Evolutionary conservation across 2,888 invertebrate genomes (phyloP).

Genomic region (Pasiphila rectangulata): DNA sequence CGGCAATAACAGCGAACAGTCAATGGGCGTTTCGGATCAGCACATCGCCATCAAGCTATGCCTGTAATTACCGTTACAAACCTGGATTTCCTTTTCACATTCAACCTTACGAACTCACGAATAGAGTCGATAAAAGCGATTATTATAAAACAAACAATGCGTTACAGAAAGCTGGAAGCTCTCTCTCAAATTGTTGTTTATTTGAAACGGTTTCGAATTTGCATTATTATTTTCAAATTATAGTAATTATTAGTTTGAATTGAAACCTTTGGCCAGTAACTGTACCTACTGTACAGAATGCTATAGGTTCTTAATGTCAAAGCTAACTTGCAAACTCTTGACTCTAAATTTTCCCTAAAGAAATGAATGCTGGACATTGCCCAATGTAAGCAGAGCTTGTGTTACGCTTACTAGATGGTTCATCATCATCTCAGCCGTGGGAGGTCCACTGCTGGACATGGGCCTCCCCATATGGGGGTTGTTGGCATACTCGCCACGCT

Average conservation of each 20-base stretch:
- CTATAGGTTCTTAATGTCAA: not conserved
- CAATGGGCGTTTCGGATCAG: slow-evolving; percentile 18
- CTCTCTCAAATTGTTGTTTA: slow-evolving; percentile 58
- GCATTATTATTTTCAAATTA: slow-evolving; percentile 30
- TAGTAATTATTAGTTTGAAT: not conserved
- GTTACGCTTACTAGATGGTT: no score
- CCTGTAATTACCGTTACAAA: slow-evolving; percentile 20
- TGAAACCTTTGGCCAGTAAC: no score
- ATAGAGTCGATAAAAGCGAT: slow-evolving; percentile 7
- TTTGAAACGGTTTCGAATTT: slow-evolving; percentile 43
- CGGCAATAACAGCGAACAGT: slow-evolving; percentile 2
- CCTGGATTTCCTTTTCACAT: not conserved
- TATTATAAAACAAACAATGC: slow-evolving; percentile 22
- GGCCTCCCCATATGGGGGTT: no score
- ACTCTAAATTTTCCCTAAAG: no score
- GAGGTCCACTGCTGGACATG: no score
- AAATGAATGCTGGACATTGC: no score
- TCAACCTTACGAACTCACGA: not conserved
- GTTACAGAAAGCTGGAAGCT: slow-evolving; percentile 34
- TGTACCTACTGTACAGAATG: no score
- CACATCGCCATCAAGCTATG: slow-evolving; percentile 21
- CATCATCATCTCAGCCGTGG: no score
- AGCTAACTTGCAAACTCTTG: not conserved
- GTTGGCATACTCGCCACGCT: no score
- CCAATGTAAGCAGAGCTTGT: no score